Percentiles rank a stretch among this genome's conserved stretches.
phyloP scores from a whole-genome alignment of 2,888 invertebrate genomes.

The Drosophila picticornis region DNA sequence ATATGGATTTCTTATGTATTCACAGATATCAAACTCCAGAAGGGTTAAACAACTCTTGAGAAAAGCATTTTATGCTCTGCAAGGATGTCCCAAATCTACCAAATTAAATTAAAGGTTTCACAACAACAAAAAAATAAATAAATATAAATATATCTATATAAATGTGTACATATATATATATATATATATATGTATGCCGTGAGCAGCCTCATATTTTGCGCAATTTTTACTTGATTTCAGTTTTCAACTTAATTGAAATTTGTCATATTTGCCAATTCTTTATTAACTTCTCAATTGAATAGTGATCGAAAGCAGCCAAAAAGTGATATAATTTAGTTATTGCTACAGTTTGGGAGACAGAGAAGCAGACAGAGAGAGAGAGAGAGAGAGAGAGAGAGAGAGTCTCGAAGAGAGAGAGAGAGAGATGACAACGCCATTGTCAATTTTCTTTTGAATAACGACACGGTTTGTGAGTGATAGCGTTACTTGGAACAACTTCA shows the following conservation, averaged over 20 bases:
- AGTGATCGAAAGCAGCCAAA: too few species aligned
- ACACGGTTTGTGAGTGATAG: constrained; percentile 55
- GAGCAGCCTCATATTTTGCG: too few species aligned
- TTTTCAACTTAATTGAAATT: background rate
- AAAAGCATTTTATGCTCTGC: background rate
- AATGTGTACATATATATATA: background rate
- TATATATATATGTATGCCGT: background rate
- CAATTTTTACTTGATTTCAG: background rate
- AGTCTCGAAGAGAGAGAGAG: constrained; percentile 5
- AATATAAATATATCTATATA: background rate
- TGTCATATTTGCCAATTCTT: background rate
- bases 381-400: background rate
- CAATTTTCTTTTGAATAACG: constrained; percentile 55
- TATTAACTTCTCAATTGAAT: background rate
- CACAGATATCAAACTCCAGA: background rate
- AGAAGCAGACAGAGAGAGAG: background rate
- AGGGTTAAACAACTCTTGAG: background rate
- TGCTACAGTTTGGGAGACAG: background rate
- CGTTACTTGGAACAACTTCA: constrained; percentile 40
- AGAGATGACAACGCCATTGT: constrained; percentile 36
- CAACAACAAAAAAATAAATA: too few species aligned
- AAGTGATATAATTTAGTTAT: background rate
- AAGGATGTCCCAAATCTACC: background rate
- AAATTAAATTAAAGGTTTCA: background rate
- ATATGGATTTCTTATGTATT: background rate